A percentile compares a stretch with the other conserved stretches of the same genome.
These are phyloP conservation scores for Drosophila kambysellisi DNA, from an alignment of 2,888 invertebrate species.

Conservation along the genomic window DNA sequence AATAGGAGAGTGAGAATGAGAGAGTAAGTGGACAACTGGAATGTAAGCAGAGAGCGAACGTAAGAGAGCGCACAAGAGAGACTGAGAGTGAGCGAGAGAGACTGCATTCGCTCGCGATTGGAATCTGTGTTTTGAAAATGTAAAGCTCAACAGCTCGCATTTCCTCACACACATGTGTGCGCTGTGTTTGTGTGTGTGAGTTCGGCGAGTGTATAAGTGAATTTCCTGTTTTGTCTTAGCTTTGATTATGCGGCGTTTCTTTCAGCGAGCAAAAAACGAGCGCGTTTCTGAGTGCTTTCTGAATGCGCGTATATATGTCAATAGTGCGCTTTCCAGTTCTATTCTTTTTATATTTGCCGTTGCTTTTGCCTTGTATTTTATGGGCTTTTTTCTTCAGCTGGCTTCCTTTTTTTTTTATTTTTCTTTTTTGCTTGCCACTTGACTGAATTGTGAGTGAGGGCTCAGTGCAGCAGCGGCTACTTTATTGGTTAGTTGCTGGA, in stretches of 20 bases:
- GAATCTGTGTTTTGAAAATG: conserved; percentile 77
- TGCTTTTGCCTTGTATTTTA: conserved; percentile 35
- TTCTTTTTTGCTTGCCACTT: conserved; percentile 62
- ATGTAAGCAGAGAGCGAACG: conserved; percentile 30
- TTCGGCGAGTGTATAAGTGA: conserved; percentile 68
- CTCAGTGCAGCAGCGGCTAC: conserved; percentile 54
- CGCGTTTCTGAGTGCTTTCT: conserved; percentile 53
- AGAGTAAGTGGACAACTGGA: conserved; percentile 32
- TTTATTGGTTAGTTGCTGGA: conserved; percentile 29
- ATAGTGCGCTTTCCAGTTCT: conserved; percentile 84
- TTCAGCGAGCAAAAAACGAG: conserved; percentile 41
- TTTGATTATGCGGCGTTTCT: conserved; percentile 76
- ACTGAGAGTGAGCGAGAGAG: neutral
- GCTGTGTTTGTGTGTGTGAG: conserved; percentile 21
- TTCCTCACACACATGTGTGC: conserved; percentile 48
- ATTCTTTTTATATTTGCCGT: conserved; percentile 44
- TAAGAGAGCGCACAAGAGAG: conserved; percentile 6
- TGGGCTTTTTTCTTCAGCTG: conserved; percentile 55
- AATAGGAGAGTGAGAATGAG: conserved; percentile 4
- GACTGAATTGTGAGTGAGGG: conserved; percentile 68
- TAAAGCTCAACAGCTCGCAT: conserved; percentile 78
- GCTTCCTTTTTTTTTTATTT: conserved; percentile 40
- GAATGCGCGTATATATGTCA: conserved; percentile 82
- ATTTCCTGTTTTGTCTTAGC: conserved; percentile 78
- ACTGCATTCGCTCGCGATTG: conserved; percentile 33